Percentiles rank a stretch among this genome's conserved stretches.
phyloP scores from a whole-genome alignment of 2,113 vertebrate genomes.

The Calonectris borealis region DNA sequence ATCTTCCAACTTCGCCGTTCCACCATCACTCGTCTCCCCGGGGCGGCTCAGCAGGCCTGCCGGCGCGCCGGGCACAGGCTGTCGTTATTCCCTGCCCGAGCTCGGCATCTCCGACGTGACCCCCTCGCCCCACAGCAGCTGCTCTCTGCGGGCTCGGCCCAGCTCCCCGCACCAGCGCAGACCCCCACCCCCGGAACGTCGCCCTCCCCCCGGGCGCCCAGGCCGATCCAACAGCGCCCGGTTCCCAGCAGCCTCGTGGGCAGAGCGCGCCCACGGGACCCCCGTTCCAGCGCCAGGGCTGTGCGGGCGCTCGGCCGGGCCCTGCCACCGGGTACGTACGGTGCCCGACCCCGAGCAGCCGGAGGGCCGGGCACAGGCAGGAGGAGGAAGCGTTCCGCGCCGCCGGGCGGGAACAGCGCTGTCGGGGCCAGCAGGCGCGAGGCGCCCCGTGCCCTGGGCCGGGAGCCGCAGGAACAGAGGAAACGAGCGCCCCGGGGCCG shows the following conservation, averaged over 20 bases:
- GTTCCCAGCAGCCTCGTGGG: background rate
- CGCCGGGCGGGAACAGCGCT: background rate
- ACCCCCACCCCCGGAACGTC: background rate
- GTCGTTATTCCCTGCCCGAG: background rate
- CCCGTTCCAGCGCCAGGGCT: background rate
- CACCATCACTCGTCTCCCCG: background rate
- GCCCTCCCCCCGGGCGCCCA: background rate
- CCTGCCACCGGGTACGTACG: background rate
- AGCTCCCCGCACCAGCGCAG: background rate
- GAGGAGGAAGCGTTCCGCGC: background rate
- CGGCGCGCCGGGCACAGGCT: too few species aligned
- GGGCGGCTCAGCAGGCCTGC: accelerated
- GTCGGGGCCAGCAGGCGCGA: background rate
- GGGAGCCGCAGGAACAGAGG: background rate
- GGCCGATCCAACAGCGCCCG: too few species aligned
- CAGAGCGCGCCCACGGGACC: too few species aligned
- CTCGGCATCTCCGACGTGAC: background rate
- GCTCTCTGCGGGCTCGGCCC: accelerated
- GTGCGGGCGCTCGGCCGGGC: background rate
- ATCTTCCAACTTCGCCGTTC: accelerated
- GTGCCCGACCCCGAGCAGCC: background rate
- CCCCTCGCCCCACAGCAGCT: background rate
- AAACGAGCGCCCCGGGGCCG: background rate
- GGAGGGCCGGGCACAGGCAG: background rate
- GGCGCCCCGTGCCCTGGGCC: background rate